These are phyloP conservation scores for Archips xylosteana DNA, from an alignment of 2,888 invertebrate species.

Conservation along the genomic window DNA sequence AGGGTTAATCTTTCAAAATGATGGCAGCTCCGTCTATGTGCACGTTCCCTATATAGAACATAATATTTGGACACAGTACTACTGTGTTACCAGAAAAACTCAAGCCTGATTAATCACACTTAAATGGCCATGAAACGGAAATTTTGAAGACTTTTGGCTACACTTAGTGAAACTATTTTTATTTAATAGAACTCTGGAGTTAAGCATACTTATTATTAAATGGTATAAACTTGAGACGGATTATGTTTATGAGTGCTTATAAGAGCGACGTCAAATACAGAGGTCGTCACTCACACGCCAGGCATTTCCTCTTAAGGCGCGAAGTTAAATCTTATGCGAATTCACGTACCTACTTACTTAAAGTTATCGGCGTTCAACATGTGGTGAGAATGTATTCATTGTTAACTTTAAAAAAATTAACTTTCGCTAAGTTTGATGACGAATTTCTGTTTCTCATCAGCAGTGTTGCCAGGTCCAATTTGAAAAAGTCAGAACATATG, in stretches of 20 bases:
- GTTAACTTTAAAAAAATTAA: no score
- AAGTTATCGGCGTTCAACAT: no score
- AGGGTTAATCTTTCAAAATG: no score
- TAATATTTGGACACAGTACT: no score
- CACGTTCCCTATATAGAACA: no score
- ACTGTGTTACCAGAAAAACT: no score
- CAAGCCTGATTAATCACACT: no score
- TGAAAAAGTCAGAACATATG: no score
- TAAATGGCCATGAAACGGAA: neutral
- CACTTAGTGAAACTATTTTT: neutral
- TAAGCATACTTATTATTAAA: neutral
- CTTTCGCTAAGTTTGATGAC: no score
- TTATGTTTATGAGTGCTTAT: neutral
- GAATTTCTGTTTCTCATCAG: no score
- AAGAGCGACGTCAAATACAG: slow-evolving; percentile 4
- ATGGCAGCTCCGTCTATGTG: no score
- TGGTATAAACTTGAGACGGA: neutral
- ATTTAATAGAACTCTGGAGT: neutral
- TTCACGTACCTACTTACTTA: neutral
- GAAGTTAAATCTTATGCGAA: slow-evolving; percentile 1
- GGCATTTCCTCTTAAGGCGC: slow-evolving; percentile 1
- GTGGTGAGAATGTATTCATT: neutral
- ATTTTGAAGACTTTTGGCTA: neutral
- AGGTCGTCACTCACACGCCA: slow-evolving; percentile 7
- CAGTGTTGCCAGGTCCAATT: no score